Evolutionary conservation across 2,797 vertebrate species (phyloP), one percentile per base, ranked within the genome.

Genomic region (Furcifer pardalis): DNA sequence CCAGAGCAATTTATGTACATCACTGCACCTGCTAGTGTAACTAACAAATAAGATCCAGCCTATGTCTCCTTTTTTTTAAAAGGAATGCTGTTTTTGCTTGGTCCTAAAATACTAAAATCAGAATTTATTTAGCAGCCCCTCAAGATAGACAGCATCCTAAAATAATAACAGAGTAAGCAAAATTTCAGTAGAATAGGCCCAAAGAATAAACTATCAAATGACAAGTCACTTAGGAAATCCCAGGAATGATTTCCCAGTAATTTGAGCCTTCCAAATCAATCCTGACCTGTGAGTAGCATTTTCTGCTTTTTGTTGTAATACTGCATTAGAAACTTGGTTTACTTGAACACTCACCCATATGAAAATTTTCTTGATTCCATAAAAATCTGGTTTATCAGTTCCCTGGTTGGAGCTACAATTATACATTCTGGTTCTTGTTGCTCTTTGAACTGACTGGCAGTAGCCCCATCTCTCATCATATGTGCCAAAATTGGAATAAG

Each of bases 361-460:
- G 97, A 93, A 90, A 99, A 99, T 93, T 99, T 99, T 85, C 98
- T 96, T 86, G 98, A 97, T 92, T 99, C 98, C 80, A 98, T 91
- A 91, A 96, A 98, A 82, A 99, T 99, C 93, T 99, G 98, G 90
- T 97, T 97, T 94, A 99, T 96, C 72, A 99, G 93, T 91, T 99
- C 98, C 91, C 98, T 96, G 82, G 98, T 99, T 44, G 98, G 98
- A 1, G 98, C 98, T 15, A 98, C 96, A 49, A 99, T 97, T 84
- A 99, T 86, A 52, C 94, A 97, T 85, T 98, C 97, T 0, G 98
- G 98, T 80, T 98, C 97, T 93, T 99, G 98, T 0, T 95, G 83
- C 78, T 97, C 96, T 79, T 97, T 97, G 94, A 97, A 99, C 13
- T 89, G 90, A 91, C 96, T 98, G 81, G 97, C 96, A 15, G 97